A percentile compares a stretch with the other conserved stretches of the same genome.
Conservation (phyloP, 2,888 invertebrate species). For the Shargacucullia verbasci region DNA sequence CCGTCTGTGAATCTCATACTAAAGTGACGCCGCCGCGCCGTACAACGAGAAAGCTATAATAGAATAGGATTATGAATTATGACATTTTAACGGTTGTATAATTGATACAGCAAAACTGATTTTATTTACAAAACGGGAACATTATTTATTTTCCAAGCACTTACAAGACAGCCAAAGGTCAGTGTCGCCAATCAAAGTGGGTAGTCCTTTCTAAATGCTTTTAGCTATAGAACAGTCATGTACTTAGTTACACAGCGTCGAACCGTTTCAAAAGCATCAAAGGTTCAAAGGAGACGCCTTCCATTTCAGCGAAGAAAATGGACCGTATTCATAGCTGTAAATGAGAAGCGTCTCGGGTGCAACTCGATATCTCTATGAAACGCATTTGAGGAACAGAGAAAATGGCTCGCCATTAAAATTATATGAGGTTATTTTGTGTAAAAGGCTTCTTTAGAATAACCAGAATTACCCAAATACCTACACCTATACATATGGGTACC, state of each 20-base stretch:
- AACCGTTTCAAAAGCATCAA: slow-evolving; percentile 67
- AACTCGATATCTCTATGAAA: slow-evolving; percentile 35
- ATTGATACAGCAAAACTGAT: background rate
- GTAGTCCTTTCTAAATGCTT: slow-evolving; percentile 33
- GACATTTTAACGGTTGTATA: background rate
- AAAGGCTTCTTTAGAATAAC: no score
- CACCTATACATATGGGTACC: no score
- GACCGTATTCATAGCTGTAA: slow-evolving; percentile 78
- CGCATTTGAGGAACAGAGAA: slow-evolving; percentile 30
- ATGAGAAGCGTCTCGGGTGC: slow-evolving; percentile 72
- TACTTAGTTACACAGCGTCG: slow-evolving; percentile 47
- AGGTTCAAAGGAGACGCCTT: slow-evolving; percentile 77
- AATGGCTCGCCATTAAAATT: slow-evolving; percentile 14
- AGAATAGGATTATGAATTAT: background rate
- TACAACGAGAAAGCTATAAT: background rate
- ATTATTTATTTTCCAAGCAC: slow-evolving; percentile 12
- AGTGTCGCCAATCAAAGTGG: slow-evolving; percentile 25
- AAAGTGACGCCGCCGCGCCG: background rate
- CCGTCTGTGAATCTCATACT: background rate
- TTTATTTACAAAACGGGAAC: slow-evolving; percentile 4
- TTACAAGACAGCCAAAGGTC: slow-evolving; percentile 31
- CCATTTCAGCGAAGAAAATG: slow-evolving; percentile 77
- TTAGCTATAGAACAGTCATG: slow-evolving; percentile 33
- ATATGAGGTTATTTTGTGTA: slow-evolving; percentile 17
- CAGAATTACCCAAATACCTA: no score